Percentiles rank a stretch among this genome's conserved stretches.
Evolutionary conservation across 2,797 vertebrate species (phyloP).

Genomic region (Manis javanica): DNA sequence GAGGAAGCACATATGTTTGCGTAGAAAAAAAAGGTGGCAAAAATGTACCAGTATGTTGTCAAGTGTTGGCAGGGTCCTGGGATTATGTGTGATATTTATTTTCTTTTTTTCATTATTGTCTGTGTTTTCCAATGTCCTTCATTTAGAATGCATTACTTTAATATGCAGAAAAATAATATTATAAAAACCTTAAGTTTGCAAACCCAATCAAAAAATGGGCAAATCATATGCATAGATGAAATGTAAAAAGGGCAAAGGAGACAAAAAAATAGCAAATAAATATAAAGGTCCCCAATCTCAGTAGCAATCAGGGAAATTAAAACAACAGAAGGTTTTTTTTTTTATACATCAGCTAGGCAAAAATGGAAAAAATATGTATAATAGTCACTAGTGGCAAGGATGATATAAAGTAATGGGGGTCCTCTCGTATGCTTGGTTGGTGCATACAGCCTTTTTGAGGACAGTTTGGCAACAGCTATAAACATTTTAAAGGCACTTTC

Average conservation of each 20-base stretch:
- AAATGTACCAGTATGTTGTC: neutral
- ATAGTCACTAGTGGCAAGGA: neutral
- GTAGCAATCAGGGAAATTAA: slow-evolving; percentile 17
- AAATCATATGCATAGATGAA: neutral
- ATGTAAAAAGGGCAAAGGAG: slow-evolving; percentile 39
- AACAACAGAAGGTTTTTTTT: slow-evolving; percentile 22
- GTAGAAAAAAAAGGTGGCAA: neutral
- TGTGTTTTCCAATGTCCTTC: slow-evolving; percentile 47
- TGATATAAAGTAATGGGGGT: neutral
- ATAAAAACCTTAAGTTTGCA: slow-evolving; percentile 40
- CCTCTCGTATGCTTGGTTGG: neutral
- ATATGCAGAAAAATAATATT: slow-evolving; percentile 61
- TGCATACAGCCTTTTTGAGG: neutral
- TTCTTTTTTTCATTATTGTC: slow-evolving; percentile 10
- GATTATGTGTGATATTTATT: neutral
- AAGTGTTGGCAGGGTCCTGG: neutral
- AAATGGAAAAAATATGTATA: neutral
- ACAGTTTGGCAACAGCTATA: slow-evolving; percentile 3
- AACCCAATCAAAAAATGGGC: slow-evolving; percentile 8
- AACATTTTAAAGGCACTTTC: neutral
- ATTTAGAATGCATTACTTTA: slow-evolving; percentile 48
- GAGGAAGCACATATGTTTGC: neutral
- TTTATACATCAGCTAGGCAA: neutral
- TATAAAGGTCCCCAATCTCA: slow-evolving; percentile 2
- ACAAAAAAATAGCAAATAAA: slow-evolving; percentile 30